These are phyloP conservation scores for Odontothrips loti DNA, from an alignment of 2,888 invertebrate species.

Conservation along the genomic window DNA sequence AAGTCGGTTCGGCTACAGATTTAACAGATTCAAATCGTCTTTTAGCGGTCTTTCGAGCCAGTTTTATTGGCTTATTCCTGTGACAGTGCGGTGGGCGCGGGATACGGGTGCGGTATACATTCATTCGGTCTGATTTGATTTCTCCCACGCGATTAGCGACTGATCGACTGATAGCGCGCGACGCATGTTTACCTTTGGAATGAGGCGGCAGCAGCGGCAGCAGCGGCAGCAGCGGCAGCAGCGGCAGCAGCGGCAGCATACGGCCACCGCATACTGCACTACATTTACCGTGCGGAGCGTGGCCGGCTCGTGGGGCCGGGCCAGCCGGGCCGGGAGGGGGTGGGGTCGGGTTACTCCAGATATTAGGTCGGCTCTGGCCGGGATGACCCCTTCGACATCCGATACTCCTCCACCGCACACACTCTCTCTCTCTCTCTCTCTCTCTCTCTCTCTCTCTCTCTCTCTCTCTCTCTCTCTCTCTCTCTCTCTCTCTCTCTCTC, in stretches of 20 bases:
- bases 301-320: constrained; percentile 2
- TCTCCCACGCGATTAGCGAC: constrained; percentile 17
- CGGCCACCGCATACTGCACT: no score
- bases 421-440: constrained; percentile 25
- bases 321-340: no score
- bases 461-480: constrained; percentile 12
- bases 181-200: constrained; percentile 19
- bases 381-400: constrained; percentile 15
- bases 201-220: neutral
- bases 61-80: no score
- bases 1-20: no score
- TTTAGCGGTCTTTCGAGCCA: no score
- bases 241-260: no score
- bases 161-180: neutral
- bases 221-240: no score
- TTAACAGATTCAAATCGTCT: no score
- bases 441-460: constrained; percentile 25
- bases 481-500: constrained; percentile 28
- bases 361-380: constrained; percentile 9
- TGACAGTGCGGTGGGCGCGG: no score
- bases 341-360: constrained; percentile 9
- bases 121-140: neutral
- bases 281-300: constrained; percentile 2
- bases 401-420: neutral
- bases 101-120: no score